Percentiles rank a stretch among this genome's conserved stretches.
These are phyloP conservation scores for Oreohelix idahoensis DNA, from an alignment of 1,140 invertebrate genomes.

Conservation along the genomic window DNA sequence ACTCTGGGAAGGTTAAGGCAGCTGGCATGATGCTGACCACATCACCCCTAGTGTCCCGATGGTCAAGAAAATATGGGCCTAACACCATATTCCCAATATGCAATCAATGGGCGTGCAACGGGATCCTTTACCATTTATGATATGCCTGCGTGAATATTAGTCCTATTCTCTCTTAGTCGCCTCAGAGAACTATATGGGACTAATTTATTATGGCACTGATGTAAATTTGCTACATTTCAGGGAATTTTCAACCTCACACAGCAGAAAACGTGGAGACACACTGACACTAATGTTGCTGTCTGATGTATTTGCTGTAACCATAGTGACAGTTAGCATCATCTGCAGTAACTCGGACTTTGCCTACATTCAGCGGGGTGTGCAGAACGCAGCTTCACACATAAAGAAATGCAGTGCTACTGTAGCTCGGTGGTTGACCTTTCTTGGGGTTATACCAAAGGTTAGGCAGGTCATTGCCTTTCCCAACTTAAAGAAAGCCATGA, in stretches of 20 bases:
- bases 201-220: too few relatives aligned
- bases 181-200: too few relatives aligned
- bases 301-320: conserved; percentile 2
- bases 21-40: too few relatives aligned
- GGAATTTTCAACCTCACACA: not conserved
- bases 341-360: conserved; percentile 23
- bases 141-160: too few relatives aligned
- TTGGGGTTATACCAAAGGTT: not conserved
- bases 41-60: too few relatives aligned
- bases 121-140: too few relatives aligned
- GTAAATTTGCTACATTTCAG: not conserved
- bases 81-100: too few relatives aligned
- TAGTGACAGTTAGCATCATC: conserved; percentile 35
- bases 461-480: conserved; percentile 25
- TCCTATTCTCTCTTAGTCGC: too few relatives aligned
- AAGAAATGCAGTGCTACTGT: not conserved
- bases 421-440: not conserved
- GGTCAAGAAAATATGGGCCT: too few relatives aligned
- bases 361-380: conserved; percentile 21
- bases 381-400: not conserved
- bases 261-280: not conserved
- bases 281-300: conserved; percentile 23
- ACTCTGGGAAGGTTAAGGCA: too few relatives aligned
- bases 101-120: too few relatives aligned
- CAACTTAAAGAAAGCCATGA: conserved; percentile 28